A percentile compares a stretch with the other conserved stretches of the same genome.
phyloP scores from a whole-genome alignment of 92 coral and sea anemone genomes.

The Siderastrea siderea region DNA sequence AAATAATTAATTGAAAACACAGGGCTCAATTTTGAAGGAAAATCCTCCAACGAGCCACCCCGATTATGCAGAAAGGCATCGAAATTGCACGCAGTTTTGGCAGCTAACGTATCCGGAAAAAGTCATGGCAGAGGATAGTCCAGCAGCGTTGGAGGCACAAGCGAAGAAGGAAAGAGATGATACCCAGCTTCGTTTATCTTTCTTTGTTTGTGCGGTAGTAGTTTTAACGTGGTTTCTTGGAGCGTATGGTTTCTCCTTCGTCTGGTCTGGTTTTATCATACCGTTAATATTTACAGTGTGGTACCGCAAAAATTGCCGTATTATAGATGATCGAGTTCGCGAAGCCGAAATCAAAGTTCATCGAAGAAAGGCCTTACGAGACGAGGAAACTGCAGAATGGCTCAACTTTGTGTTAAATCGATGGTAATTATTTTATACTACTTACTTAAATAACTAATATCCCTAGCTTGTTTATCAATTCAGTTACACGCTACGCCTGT shows the following conservation, averaged over 20 bases:
- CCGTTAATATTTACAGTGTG: conserved; percentile 85
- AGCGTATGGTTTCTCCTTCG: conserved; percentile 80
- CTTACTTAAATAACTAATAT: background rate
- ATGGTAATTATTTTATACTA: conserved; percentile 72
- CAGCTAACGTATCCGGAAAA: background rate
- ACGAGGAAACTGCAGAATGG: conserved; percentile 97
- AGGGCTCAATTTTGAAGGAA: conserved; percentile 34
- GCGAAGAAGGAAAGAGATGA: conserved; percentile 81
- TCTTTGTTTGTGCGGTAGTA: conserved; percentile 75
- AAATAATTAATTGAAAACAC: conserved; percentile 51
- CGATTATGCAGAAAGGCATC: conserved; percentile 22
- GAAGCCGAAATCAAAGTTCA: conserved; percentile 94
- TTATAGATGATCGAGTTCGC: conserved; percentile 77
- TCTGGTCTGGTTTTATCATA: conserved; percentile 84
- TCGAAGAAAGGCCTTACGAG: conserved; percentile 88
- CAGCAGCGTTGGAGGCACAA: conserved; percentile 70
- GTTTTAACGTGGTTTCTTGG: conserved; percentile 86
- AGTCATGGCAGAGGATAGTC: conserved; percentile 49
- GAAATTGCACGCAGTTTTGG: background rate
- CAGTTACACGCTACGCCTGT: background rate
- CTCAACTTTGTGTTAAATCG: conserved; percentile 92
- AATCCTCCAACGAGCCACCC: background rate
- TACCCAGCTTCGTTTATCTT: conserved; percentile 82
- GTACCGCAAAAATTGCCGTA: conserved; percentile 86
- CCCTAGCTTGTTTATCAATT: background rate